Evolutionary conservation across 2,113 vertebrate species (phyloP), one percentile per base, ranked within the genome.

Genomic region (Lasiurus borealis): DNA sequence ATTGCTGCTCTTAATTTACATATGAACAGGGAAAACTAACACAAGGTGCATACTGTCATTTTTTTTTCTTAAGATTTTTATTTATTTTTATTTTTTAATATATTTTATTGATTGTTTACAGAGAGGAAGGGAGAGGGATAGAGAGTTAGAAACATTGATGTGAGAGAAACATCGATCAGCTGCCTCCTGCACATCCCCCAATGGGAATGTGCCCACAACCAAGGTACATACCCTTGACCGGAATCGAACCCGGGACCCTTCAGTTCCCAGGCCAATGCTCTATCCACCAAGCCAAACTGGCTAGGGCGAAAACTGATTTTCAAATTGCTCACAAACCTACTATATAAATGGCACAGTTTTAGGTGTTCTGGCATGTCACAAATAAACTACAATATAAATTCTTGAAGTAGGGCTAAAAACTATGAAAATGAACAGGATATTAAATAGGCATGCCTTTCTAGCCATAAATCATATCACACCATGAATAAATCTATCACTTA

Each of bases 301-400:
- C 40, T 40, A 40, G 40, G 40, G 40, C 40, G 40, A 59, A 92
- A 91, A 93, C 27, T 80, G 83, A 85, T 69, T 76, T 95, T 36
- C 71, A 62, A 52, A 94, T 82, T 85, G 73, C 44, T 83, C 23
- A 85, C 34, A 85, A 88, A 52, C 16, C 50, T 34, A 50, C 54
- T 16, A 54, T 13, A 84, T 36, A 18, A 78, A 94, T 72, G 66
- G n/a, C 44, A 93, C 5, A n/a, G 69, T 91, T 90, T 85, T 5
- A 90, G 71, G 80, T 36, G 13, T 85, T 85, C 48, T 92, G 71
- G 68, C 40, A 78, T 23, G 48, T 85, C 50, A 73, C 73, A 69
- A 57, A 66, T 62, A 90, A 86, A 77, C 66, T 44, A 72, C 72
- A 85, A 81, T 72, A 90, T 83, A 73, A 77, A 34, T 59, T 92